Evolutionary conservation across 2,113 vertebrate species (phyloP).

Genomic region (Callocephalon fimbriatum): DNA sequence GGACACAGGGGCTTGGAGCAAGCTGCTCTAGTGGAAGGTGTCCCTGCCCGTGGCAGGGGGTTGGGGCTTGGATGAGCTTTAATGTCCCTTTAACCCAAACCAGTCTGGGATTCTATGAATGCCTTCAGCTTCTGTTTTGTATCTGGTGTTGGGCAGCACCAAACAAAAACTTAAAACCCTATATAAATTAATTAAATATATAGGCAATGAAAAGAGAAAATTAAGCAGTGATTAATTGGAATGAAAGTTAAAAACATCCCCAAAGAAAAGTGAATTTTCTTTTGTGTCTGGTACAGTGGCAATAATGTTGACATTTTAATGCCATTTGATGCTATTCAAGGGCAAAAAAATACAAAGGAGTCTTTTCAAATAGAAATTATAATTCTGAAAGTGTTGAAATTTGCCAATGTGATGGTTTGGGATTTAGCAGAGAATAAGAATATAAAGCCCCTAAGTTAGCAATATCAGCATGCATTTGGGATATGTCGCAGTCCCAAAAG

Average conservation of each 20-base stretch:
- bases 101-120: neutral
- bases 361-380: neutral
- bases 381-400: neutral
- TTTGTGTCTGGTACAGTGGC: neutral
- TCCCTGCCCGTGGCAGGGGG: neutral
- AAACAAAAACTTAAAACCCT: neutral
- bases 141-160: neutral
- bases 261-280: neutral
- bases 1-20: neutral
- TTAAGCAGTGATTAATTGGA: neutral
- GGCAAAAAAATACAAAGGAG: neutral
- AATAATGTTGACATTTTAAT: neutral
- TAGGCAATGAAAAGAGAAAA: neutral
- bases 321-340: neutral
- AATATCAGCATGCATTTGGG: rapidly evolving
- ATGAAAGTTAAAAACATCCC: neutral
- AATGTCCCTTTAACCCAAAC: neutral
- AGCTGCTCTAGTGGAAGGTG: neutral
- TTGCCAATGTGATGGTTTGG: neutral
- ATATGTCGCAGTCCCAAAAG: neutral
- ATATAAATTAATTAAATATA: neutral
- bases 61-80: neutral
- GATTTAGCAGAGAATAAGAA: neutral
- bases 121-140: neutral
- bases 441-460: neutral